Evolutionary conservation across 1,140 invertebrate species (phyloP).

Genomic region (Lordiphosa stackelbergi): DNA sequence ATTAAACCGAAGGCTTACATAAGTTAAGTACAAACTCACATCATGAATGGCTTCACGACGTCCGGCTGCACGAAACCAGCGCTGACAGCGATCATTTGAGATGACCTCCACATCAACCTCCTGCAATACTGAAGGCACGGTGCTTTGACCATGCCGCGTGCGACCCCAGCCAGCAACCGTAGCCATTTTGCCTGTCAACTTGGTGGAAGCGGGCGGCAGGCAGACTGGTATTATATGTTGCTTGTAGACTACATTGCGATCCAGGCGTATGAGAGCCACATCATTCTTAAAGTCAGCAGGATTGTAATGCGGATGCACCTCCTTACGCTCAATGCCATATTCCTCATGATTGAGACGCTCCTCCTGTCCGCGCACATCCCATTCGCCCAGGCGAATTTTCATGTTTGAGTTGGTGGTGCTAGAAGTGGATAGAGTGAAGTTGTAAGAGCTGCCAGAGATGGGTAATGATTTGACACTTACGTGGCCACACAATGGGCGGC

Average conservation of each 20-base stretch:
- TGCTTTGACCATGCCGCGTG: constrained; percentile 89
- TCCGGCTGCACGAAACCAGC: constrained; percentile 93
- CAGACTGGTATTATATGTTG: constrained; percentile 93
- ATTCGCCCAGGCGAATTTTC: constrained; percentile 92
- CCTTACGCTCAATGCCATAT: constrained; percentile 90
- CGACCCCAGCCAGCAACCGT: constrained; percentile 94
- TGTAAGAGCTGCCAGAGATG: no score
- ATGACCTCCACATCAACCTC: constrained; percentile 93
- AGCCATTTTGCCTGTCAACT: constrained; percentile 88
- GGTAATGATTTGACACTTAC: no score
- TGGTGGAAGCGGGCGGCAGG: constrained; percentile 85
- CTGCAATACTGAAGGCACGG: constrained; percentile 86
- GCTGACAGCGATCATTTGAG: constrained; percentile 92
- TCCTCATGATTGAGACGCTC: constrained; percentile 92
- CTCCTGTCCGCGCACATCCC: constrained; percentile 90
- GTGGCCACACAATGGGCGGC: constrained; percentile 93
- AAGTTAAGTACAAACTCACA: constrained; percentile 77
- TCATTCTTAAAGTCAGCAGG: constrained; percentile 93
- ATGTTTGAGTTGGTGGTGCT: constrained; percentile 88
- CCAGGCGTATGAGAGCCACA: constrained; percentile 89
- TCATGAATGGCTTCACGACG: constrained; percentile 93
- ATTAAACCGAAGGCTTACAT: neutral
- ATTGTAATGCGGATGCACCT: constrained; percentile 93
- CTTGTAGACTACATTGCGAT: constrained; percentile 87
- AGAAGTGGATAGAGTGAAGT: neutral